Evolutionary conservation across 2,888 invertebrate genomes (phyloP).

Genomic region (Dione juno): DNA sequence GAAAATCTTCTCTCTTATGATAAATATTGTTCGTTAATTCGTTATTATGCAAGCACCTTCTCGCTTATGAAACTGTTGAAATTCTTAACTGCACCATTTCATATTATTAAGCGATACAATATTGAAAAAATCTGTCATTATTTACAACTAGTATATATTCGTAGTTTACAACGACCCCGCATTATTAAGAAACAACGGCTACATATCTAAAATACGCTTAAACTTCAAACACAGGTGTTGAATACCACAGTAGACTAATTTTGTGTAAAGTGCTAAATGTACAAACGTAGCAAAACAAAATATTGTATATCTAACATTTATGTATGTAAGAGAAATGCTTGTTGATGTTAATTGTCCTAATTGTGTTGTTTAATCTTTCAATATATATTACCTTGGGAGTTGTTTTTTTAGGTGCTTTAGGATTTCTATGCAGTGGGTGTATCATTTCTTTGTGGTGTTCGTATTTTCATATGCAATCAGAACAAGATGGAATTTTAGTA

Average conservation of each 20-base stretch:
- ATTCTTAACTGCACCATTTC: no score
- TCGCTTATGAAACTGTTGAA: no score
- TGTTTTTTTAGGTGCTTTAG: neutral
- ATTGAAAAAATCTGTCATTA: no score
- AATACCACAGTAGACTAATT: slow-evolving; percentile 53
- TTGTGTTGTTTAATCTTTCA: neutral
- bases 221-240: slow-evolving; percentile 59
- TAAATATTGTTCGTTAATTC: no score
- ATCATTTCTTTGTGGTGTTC: neutral
- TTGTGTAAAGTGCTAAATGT: slow-evolving; percentile 65
- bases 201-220: slow-evolving; percentile 48
- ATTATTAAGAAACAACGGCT: neutral
- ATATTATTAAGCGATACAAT: no score
- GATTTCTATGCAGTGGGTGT: neutral
- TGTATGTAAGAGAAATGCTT: slow-evolving; percentile 1
- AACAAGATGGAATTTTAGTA: neutral
- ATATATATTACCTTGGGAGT: neutral
- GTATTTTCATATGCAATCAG: neutral
- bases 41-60: no score
- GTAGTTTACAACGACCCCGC: neutral
- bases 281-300: slow-evolving; percentile 33
- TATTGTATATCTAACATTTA: neutral
- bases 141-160: no score
- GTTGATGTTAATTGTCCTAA: slow-evolving; percentile 9
- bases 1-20: no score